A percentile compares a stretch with the other conserved stretches of the same genome.
phyloP scores from a whole-genome alignment of 2,113 vertebrate species.

The Sphyrna mokarran region DNA sequence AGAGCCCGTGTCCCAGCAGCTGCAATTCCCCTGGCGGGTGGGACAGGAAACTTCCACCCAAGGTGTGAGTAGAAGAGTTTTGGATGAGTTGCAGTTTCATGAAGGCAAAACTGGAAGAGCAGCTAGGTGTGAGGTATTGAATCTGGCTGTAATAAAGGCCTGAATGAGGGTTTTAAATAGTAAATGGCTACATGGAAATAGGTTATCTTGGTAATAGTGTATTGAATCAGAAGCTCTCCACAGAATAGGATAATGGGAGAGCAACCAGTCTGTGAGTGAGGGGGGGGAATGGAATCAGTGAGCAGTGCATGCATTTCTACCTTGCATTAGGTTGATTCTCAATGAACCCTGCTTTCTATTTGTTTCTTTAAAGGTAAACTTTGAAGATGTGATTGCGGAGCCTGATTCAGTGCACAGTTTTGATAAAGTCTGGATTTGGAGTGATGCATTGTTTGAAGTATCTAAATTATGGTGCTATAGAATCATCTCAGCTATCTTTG shows the following conservation, averaged over 20 bases:
- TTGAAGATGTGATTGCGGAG: conserved; percentile 67
- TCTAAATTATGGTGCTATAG: conserved; percentile 60
- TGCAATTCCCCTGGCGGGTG: too few species aligned
- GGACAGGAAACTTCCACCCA: too few species aligned
- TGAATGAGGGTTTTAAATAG: background rate
- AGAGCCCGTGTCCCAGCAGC: too few species aligned
- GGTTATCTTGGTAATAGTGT: background rate
- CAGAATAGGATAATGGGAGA: background rate
- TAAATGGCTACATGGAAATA: background rate
- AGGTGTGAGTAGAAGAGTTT: background rate
- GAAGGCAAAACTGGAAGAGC: background rate
- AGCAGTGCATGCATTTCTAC: background rate
- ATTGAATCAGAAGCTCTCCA: too few species aligned
- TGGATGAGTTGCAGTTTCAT: background rate
- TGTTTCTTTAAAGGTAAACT: conserved; percentile 52
- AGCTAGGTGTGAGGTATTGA: background rate
- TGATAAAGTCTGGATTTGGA: conserved; percentile 67
- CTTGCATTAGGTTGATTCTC: conserved; percentile 40
- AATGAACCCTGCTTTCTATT: conserved; percentile 37
- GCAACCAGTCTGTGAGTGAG: background rate
- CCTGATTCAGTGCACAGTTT: conserved; percentile 57
- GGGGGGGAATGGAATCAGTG: background rate
- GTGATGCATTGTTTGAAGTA: conserved; percentile 63
- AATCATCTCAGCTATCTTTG: conserved; percentile 53
- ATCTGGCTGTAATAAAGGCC: background rate